Evolutionary conservation across 2,797 vertebrate genomes (phyloP), one percentile per base, ranked within the genome.

Genomic region (Adelosebastes latens): DNA sequence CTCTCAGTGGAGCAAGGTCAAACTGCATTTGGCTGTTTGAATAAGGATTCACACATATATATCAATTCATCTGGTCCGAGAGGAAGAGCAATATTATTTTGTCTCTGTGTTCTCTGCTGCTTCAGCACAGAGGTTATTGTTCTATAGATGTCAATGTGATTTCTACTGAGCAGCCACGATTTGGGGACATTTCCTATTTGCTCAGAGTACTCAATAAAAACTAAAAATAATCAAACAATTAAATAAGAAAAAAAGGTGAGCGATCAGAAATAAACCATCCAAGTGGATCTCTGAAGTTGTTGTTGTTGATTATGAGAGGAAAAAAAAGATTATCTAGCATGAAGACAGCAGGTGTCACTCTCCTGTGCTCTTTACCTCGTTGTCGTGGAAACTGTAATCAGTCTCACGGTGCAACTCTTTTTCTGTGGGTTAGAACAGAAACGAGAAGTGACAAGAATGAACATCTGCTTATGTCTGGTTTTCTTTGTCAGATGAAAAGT

Each of bases 51-150:
- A 75, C 31, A 49, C 25, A 46, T 56, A 39, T 52, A 65, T 64
- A 46, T 72, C 11, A 73, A 80, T 24, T 56, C n/a, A 73, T 53
- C 32, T 29, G 25, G 46, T 71, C 55, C 7, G 18, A 73, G 56
- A 58, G 58, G 64, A 55, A 67, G 53, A 52, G 60, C 25, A 32
- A 52, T 66, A 49, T 49, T 34, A 32, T 53, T 60, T 60, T 71
- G 75, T 68, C 39, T 52, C 31, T 52, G 29, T 58, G 32, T 64
- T 18, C 59, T 46, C 52, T 34, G 42, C 63, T 72, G 62, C 67
- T 67, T 31, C 32, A 34, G 42, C 42, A 49, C 62, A 77, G 60
- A 66, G 42, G 52, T 70, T 65, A 81, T 75, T 75, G 34, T 80
- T 59, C 59, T 29, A 27, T 36, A 34, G 59, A 80, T 22, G 53